Evolutionary conservation across 35 echinoderm and acorn worm genomes (phyloP).

Genomic region (Lytechinus pictus): DNA sequence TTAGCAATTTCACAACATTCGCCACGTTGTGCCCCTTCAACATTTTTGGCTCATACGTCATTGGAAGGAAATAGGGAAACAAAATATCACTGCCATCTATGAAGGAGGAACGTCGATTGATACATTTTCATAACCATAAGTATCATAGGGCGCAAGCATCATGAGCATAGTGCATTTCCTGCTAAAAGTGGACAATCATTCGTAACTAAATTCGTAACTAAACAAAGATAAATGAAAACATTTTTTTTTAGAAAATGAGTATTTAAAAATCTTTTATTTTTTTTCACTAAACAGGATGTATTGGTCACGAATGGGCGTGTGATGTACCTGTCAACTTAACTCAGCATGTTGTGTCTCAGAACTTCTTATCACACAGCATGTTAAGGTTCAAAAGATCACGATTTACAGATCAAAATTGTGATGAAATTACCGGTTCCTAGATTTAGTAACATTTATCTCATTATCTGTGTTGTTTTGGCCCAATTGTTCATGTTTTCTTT

Average conservation of each 20-base stretch:
- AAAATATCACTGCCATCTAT: no score
- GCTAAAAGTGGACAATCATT: no score
- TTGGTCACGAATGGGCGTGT: background rate
- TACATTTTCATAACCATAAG: no score
- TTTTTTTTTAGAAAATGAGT: background rate
- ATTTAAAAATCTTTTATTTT: background rate
- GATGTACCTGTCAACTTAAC: background rate
- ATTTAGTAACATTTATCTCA: constrained; percentile 28
- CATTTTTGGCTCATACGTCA: no score
- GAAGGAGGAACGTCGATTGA: no score
- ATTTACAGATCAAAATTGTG: background rate
- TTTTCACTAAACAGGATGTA: background rate
- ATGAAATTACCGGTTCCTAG: constrained; percentile 21
- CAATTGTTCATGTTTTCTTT: constrained; percentile 22
- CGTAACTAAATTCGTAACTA: background rate
- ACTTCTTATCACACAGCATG: background rate
- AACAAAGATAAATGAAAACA: background rate
- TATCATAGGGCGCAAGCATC: no score
- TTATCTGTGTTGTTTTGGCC: constrained; percentile 36
- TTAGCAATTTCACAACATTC: no score
- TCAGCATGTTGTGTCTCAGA: background rate
- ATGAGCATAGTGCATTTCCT: no score
- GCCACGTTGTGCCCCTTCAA: no score
- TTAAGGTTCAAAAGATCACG: background rate
- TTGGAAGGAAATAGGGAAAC: no score